Evolutionary conservation across 2,888 invertebrate genomes (phyloP).

Genomic region (Tenthredo livida): DNA sequence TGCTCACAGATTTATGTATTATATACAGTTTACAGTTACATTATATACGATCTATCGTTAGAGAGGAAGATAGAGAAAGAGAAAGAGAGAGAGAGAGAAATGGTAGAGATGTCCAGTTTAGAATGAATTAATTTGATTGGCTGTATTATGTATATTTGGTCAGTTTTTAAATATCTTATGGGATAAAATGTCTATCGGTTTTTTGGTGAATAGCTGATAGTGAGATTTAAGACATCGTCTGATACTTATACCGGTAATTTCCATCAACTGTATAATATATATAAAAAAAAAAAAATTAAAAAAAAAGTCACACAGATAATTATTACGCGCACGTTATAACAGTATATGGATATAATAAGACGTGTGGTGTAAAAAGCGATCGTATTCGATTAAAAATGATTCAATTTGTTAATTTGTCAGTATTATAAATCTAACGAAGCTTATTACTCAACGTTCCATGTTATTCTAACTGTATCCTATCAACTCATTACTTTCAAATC

Average conservation of each 20-base stretch:
- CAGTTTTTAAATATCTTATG: not conserved
- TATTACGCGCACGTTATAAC: conserved; percentile 4
- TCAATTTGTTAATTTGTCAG: conserved; percentile 18
- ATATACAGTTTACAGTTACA: conserved; percentile 5
- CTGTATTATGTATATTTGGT: not conserved
- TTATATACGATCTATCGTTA: not conserved
- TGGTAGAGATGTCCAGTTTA: not conserved
- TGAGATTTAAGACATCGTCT: not conserved
- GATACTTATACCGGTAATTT: not conserved
- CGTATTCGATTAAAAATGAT: conserved; percentile 11
- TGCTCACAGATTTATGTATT: conserved; percentile 6
- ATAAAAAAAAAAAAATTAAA: not conserved
- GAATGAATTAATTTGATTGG: conserved; percentile 13
- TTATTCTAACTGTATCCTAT: not conserved
- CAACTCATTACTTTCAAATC: not conserved
- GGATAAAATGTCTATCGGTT: conserved; percentile 4
- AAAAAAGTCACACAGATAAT: not conserved
- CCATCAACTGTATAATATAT: not conserved
- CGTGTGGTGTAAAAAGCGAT: not conserved
- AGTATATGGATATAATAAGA: not conserved
- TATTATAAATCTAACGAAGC: conserved; percentile 8
- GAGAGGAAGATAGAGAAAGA: not conserved
- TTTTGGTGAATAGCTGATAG: not conserved
- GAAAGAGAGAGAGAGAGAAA: not conserved
- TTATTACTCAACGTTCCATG: not conserved